Base-by-base conservation (phyloP, 2,888 invertebrate genomes). In the Cistogaster globosa region DNA sequence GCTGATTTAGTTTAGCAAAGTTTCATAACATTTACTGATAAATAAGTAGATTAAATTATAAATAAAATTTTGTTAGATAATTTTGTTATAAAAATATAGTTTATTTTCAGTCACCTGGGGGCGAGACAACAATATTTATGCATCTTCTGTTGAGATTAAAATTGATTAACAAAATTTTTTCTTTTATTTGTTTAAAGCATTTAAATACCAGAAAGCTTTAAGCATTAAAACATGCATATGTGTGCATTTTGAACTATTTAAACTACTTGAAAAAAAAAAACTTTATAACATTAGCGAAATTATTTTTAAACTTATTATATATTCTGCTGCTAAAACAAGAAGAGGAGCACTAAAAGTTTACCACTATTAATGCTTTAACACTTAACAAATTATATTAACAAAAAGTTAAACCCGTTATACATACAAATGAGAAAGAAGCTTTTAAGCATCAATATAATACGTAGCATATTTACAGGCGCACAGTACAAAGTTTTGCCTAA, bases 321-420 rank as follows among this genome's bases (percentile, higher is more conserved):
- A 63, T 53, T 74, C 53, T 1, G 14, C 8, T 18, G 36, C 20
- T 12, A 16, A 42, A 53, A 22, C 51, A 38, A 60, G 12, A 32
- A 26, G 26, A 53, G 8, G 22, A 22, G 18, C 38, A 42, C 18
- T 63, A 38, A 12, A 22, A 63, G 42, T 74, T 74, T 63, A 26
- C 16, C 38, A 53, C 74, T 36, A 22, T 74, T 51, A 60, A 62
- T 60, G n/a, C 38, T 62, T 51, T 16, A 26, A n/a, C 36, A 51
- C 60, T 72, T 51, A 1, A 16, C 20, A 26, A 38, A 53, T 74
- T 63, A 26, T 57, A 5, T 22, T 32, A 42, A 11, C 0, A 57
- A 48, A 48, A 58, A 51, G 22, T 36, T 60, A 22, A 36, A 22
- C n/a, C 72, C 42, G n/a, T 42, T 74, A n/a, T 51, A 26, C 4